A percentile compares a stretch with the other conserved stretches of the same genome.
These are phyloP conservation scores for Chelonia mydas DNA, from an alignment of 2,797 vertebrate species.

Conservation along the genomic window DNA sequence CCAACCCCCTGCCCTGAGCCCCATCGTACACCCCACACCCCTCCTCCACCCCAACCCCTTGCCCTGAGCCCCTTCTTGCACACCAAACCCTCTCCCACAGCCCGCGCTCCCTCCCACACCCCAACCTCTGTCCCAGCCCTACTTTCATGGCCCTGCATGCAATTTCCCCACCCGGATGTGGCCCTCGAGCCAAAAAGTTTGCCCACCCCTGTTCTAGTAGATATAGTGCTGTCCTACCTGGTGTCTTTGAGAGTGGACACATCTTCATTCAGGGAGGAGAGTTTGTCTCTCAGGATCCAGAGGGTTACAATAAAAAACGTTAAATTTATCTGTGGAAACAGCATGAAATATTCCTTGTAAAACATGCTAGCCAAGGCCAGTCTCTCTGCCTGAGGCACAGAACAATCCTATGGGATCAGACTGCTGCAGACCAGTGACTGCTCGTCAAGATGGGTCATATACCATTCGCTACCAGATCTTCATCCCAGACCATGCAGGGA, in stretches of 20 bases:
- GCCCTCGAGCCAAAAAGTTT: too few relatives aligned
- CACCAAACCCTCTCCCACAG: too few relatives aligned
- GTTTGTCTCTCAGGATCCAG: slow-evolving; percentile 69
- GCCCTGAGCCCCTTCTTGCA: too few relatives aligned
- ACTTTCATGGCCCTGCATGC: too few relatives aligned
- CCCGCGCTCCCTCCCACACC: too few relatives aligned
- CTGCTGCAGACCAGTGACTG: not conserved
- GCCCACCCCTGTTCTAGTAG: not conserved
- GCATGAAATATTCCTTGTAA: not conserved
- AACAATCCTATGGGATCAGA: not conserved
- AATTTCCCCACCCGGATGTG: too few relatives aligned
- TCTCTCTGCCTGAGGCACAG: not conserved
- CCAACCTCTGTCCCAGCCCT: too few relatives aligned
- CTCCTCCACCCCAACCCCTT: too few relatives aligned
- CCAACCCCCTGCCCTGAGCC: too few relatives aligned
- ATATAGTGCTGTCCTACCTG: slow-evolving; percentile 30
- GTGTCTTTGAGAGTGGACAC: slow-evolving; percentile 75
- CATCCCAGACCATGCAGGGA: not conserved
- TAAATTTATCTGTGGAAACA: slow-evolving; percentile 59
- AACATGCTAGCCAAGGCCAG: not conserved
- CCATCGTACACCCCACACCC: too few relatives aligned
- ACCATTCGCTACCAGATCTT: not conserved
- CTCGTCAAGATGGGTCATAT: not conserved
- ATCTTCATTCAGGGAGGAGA: slow-evolving; percentile 75
- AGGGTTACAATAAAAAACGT: slow-evolving; percentile 71